Evolutionary conservation across 2,888 invertebrate genomes (phyloP).

Genomic region (Chromoteleia sp.): DNA sequence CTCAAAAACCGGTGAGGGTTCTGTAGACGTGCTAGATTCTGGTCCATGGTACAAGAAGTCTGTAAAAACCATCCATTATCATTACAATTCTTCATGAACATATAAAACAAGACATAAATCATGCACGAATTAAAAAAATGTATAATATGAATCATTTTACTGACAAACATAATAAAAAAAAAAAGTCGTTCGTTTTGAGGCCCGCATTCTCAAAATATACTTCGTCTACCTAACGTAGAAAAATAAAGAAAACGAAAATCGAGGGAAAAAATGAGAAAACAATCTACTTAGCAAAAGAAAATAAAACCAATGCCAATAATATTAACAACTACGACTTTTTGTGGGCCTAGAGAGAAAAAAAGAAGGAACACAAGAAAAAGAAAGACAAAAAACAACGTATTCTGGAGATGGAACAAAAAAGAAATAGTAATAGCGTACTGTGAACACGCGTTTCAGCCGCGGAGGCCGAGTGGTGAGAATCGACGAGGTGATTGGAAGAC

Average conservation of each 20-base stretch:
- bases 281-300: neutral
- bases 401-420: constrained; percentile 42
- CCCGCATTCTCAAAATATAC: neutral
- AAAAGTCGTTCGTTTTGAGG: no score
- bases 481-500: constrained; percentile 85
- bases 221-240: neutral
- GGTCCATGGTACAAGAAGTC: constrained; percentile 85
- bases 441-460: constrained; percentile 84
- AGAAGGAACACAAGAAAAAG: neutral
- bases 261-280: neutral
- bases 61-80: constrained; percentile 68
- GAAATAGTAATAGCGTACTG: constrained; percentile 80
- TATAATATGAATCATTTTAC: neutral
- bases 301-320: constrained; percentile 9
- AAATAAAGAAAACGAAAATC: neutral
- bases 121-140: constrained; percentile 13
- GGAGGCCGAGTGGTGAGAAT: constrained; percentile 84
- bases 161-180: neutral
- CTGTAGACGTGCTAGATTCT: constrained; percentile 85
- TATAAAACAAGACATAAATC: constrained; percentile 3
- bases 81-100: neutral
- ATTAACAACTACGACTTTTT: constrained; percentile 1
- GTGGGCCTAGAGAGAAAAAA: neutral
- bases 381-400: neutral
- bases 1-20: constrained; percentile 85